Evolutionary conservation across 2,113 vertebrate genomes (phyloP).

Genomic region (Galeopterus variegatus): DNA sequence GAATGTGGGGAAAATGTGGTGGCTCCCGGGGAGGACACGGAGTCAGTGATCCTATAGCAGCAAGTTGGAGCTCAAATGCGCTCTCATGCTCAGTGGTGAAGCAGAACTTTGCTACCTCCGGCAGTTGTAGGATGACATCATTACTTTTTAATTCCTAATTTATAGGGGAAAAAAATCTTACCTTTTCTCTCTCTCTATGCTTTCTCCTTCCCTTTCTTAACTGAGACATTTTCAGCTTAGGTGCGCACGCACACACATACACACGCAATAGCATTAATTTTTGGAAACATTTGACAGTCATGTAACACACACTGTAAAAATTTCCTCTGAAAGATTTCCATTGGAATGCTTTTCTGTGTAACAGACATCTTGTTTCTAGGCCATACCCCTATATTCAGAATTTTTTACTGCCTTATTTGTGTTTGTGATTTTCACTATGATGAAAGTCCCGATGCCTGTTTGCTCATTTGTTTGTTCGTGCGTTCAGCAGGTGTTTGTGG

Average conservation of each 20-base stretch:
- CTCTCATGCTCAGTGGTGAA: fast-evolving
- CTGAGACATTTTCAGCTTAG: not conserved
- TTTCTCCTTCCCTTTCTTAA: conserved; percentile 51
- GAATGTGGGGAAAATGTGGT: not conserved
- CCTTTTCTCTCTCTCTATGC: fast-evolving
- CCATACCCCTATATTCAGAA: not conserved
- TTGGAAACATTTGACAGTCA: not conserved
- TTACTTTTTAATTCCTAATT: not conserved
- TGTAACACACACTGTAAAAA: not conserved
- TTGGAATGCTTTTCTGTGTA: not conserved
- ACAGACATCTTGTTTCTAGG: not conserved
- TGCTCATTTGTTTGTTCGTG: not conserved
- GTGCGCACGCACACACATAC: not conserved
- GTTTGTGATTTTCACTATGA: not conserved
- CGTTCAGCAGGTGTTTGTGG: not conserved
- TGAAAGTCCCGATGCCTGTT: fast-evolving
- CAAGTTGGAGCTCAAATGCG: not conserved
- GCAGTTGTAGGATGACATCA: not conserved
- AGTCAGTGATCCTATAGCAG: not conserved
- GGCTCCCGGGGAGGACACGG: not conserved
- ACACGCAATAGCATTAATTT: not conserved
- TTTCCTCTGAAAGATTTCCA: not conserved
- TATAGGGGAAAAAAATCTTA: not conserved
- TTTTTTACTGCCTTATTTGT: not conserved
- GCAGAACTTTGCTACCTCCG: not conserved